phyloP scores from a whole-genome alignment of 2,888 invertebrate genomes.

The Rotaria socialis region DNA sequence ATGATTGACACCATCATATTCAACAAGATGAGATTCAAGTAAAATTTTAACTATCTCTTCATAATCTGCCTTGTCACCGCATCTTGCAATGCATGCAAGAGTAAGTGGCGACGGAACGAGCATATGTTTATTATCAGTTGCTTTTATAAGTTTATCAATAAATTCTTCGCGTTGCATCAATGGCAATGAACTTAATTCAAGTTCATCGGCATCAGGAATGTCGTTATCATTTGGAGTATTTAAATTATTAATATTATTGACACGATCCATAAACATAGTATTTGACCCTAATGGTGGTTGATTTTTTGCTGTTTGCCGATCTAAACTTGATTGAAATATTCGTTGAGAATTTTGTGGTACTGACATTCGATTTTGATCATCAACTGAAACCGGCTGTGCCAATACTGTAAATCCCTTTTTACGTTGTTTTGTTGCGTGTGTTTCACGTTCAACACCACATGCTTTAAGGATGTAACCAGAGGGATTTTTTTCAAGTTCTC shows the following conservation, averaged over 20 bases:
- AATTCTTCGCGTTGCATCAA: conserved; percentile 37
- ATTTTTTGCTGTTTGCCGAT: not conserved
- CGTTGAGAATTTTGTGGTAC: not conserved
- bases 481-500: not conserved
- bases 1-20: conserved; percentile 36
- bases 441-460: not conserved
- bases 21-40: not conserved
- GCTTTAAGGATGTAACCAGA: conserved; percentile 10
- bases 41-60: conserved; percentile 9
- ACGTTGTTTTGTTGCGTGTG: not conserved
- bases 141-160: conserved; percentile 11
- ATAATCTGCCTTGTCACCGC: conserved; percentile 23
- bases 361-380: not conserved
- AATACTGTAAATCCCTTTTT: not conserved
- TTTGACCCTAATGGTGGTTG: not conserved
- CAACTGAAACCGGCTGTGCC: not conserved
- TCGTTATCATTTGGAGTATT: conserved; percentile 13
- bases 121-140: not conserved
- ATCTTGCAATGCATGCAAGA: conserved; percentile 33
- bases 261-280: not conserved
- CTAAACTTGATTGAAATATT: not conserved
- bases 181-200: conserved; percentile 24
- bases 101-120: not conserved
- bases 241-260: not conserved
- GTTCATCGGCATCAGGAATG: conserved; percentile 32